Evolutionary conservation across 92 coral and sea anemone genomes (phyloP).

Genomic region (Bergia puertoricense): DNA sequence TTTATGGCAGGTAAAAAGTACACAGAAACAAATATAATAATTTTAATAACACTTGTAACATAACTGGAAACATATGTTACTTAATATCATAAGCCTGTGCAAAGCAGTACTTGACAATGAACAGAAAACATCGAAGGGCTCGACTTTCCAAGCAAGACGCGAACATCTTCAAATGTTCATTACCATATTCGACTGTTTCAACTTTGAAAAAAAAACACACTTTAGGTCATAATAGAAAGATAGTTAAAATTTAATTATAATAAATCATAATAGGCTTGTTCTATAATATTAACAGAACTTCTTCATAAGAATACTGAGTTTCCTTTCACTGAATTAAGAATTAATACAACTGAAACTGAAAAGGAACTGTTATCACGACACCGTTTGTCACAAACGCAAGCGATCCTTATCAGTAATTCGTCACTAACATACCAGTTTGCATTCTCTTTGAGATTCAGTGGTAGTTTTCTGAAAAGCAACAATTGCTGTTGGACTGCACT

Average conservation of each 20-base stretch:
- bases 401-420: background rate
- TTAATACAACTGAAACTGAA: background rate
- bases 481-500: background rate
- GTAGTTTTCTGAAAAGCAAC: background rate
- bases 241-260: too few relatives aligned
- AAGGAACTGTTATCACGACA: background rate
- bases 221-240: background rate
- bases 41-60: too few relatives aligned
- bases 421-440: background rate
- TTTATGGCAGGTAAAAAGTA: too few relatives aligned
- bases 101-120: background rate
- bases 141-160: background rate
- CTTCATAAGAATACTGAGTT: background rate
- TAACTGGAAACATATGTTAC: too few relatives aligned
- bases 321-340: background rate
- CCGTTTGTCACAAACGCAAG: background rate
- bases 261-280: background rate
- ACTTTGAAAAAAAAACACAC: background rate
- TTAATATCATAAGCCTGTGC: background rate
- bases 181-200: background rate
- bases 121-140: background rate
- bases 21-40: too few relatives aligned
- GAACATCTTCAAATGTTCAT: background rate
- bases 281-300: background rate
- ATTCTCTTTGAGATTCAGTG: background rate